Conservation (phyloP, 92 coral and sea anemone genomes). For the Muricea muricata region DNA sequence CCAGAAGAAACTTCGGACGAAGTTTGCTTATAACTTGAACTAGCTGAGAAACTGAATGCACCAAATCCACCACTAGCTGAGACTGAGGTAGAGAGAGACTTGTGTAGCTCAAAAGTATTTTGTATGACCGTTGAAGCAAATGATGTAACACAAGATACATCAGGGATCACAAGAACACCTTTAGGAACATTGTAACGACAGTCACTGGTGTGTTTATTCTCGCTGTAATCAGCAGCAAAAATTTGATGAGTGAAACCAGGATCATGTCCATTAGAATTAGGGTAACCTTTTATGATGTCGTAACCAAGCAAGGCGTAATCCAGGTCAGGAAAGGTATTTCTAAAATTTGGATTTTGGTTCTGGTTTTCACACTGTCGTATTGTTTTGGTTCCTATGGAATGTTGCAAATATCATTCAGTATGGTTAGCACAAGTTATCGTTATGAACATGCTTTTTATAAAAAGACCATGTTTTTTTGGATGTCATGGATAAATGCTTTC, state of each 20-base stretch:
- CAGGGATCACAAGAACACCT: conserved; percentile 59
- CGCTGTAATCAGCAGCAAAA: conserved; percentile 46
- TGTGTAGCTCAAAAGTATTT: conserved; percentile 62
- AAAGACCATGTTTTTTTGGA: too few relatives aligned
- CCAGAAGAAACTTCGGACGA: conserved; percentile 63
- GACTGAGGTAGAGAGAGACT: conserved; percentile 59
- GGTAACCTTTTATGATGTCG: conserved; percentile 68
- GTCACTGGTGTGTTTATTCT: conserved; percentile 45
- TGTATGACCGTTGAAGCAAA: conserved; percentile 63
- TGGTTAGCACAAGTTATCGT: too few relatives aligned
- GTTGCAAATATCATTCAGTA: conserved; percentile 12
- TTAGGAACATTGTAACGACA: conserved; percentile 60
- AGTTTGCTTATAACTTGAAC: conserved; percentile 70
- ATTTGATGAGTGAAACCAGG: conserved; percentile 74
- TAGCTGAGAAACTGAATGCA: conserved; percentile 64
- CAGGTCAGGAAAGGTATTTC: conserved; percentile 62
- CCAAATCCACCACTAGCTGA: conserved; percentile 64
- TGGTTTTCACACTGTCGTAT: neutral
- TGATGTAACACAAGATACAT: conserved; percentile 71
- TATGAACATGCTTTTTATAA: too few relatives aligned
- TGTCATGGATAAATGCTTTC: too few relatives aligned
- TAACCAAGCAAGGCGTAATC: conserved; percentile 73
- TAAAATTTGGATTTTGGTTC: conserved; percentile 28
- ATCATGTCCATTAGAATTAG: conserved; percentile 68
- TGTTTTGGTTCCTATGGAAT: conserved; percentile 37